Percentiles rank a stretch among this genome's conserved stretches.
These are phyloP conservation scores for Rhinichthys osculus DNA, from an alignment of 2,797 vertebrate genomes.

Conservation along the genomic window DNA sequence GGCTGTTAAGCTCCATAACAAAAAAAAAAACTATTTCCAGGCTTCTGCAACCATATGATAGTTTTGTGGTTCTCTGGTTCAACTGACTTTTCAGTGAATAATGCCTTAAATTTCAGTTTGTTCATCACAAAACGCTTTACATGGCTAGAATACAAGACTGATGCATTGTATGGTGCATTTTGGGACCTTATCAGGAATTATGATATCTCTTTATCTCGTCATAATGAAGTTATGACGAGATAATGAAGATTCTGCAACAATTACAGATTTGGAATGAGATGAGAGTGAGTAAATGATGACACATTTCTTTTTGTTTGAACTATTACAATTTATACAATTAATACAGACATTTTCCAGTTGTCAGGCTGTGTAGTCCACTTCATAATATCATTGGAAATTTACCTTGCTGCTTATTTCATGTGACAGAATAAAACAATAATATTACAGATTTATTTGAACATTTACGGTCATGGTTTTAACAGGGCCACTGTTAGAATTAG, in stretches of 20 bases:
- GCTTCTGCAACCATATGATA: background rate
- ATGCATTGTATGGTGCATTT: background rate
- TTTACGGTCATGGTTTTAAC: background rate
- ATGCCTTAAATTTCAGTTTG: background rate
- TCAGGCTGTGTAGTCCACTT: background rate
- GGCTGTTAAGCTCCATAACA: background rate
- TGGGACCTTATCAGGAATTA: background rate
- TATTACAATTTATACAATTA: background rate
- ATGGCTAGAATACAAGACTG: background rate
- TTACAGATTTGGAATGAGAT: background rate
- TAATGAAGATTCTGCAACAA: background rate
- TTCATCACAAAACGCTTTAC: background rate
- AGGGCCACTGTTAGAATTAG: background rate
- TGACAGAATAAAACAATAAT: slow-evolving; percentile 10
- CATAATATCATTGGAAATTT: background rate
- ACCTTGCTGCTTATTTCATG: slow-evolving; percentile 4
- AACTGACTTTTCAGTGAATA: background rate
- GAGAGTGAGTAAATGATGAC: background rate
- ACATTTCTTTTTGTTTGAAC: background rate
- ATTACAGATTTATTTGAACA: background rate
- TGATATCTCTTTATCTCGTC: background rate
- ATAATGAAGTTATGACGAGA: too few relatives aligned
- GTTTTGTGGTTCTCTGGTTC: background rate
- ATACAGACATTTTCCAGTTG: background rate
- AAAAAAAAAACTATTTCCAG: background rate